phyloP scores from a whole-genome alignment of 2,113 vertebrate species.

The Chitala chitala region DNA sequence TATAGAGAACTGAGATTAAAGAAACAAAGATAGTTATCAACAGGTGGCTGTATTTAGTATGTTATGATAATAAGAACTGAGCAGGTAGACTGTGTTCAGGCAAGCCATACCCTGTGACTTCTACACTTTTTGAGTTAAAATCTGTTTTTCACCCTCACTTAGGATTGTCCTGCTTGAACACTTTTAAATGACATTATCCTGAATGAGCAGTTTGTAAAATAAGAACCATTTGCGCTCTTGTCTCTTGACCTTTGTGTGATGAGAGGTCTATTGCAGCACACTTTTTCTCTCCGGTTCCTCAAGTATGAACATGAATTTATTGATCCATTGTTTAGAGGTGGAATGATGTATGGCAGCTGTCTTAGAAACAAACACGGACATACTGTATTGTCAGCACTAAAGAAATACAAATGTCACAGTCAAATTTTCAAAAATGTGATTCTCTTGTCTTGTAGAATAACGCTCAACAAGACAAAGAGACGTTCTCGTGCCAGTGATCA shows the following conservation, averaged over 20 bases:
- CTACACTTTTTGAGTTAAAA: too few species aligned
- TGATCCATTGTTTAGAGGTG: conserved; percentile 30
- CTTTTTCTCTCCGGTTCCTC: conserved; percentile 7
- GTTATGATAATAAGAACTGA: too few species aligned
- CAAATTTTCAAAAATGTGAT: not conserved
- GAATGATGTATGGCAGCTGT: conserved; percentile 8
- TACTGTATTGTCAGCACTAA: not conserved
- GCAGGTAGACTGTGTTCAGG: too few species aligned
- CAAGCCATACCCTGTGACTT: too few species aligned
- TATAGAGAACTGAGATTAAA: too few species aligned
- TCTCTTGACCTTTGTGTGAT: conserved; percentile 11
- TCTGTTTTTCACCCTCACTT: too few species aligned
- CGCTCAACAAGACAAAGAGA: not conserved
- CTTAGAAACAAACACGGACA: conserved; percentile 19
- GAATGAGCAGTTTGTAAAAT: not conserved
- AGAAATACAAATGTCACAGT: conserved; percentile 3
- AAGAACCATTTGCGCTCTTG: not conserved
- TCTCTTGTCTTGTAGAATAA: not conserved
- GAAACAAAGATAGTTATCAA: too few species aligned
- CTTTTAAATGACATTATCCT: too few species aligned
- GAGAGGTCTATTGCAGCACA: conserved; percentile 14
- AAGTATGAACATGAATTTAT: not conserved
- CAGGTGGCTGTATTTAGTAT: too few species aligned
- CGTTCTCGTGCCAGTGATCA: not conserved
- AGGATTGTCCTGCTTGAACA: too few species aligned